Percentiles rank a stretch among this genome's conserved stretches.
Evolutionary conservation across 2,113 vertebrate species (phyloP).

Genomic region (Podocnemis expansa): DNA sequence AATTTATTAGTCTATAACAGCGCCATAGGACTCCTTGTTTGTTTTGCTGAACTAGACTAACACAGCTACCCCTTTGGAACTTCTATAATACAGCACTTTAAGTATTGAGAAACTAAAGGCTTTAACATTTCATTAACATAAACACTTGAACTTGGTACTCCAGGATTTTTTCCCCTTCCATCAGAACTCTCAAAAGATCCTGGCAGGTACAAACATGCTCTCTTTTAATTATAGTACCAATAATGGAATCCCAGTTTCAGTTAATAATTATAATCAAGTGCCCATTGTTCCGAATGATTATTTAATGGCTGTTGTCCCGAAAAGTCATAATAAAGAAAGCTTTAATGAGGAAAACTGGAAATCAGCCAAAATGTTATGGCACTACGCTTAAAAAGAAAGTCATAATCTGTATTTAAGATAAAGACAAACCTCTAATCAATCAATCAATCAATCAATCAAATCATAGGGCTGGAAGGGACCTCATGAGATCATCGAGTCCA

Average conservation of each 20-base stretch:
- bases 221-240: conserved; percentile 84
- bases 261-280: conserved; percentile 83
- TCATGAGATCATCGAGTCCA: too few relatives aligned
- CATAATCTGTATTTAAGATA: conserved; percentile 78
- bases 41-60: too few relatives aligned
- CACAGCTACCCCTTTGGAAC: too few relatives aligned
- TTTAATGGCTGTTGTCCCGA: conserved; percentile 65
- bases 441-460: too few relatives aligned
- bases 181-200: conserved; percentile 69
- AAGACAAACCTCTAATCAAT: conserved; percentile 76
- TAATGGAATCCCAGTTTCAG: conserved; percentile 79
- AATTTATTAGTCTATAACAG: too few relatives aligned
- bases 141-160: conserved; percentile 29
- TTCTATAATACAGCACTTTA: not conserved
- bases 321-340: conserved; percentile 74
- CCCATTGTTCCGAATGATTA: conserved; percentile 71
- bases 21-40: too few relatives aligned
- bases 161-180: conserved; percentile 5
- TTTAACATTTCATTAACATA: not conserved
- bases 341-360: conserved; percentile 82
- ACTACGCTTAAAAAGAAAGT: conserved; percentile 74
- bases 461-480: too few relatives aligned
- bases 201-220: conserved; percentile 85
- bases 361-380: conserved; percentile 72
- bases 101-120: not conserved